These are phyloP conservation scores for Kryptolebias ocellatus DNA, from an alignment of 2,797 vertebrate genomes.

Conservation along the genomic window DNA sequence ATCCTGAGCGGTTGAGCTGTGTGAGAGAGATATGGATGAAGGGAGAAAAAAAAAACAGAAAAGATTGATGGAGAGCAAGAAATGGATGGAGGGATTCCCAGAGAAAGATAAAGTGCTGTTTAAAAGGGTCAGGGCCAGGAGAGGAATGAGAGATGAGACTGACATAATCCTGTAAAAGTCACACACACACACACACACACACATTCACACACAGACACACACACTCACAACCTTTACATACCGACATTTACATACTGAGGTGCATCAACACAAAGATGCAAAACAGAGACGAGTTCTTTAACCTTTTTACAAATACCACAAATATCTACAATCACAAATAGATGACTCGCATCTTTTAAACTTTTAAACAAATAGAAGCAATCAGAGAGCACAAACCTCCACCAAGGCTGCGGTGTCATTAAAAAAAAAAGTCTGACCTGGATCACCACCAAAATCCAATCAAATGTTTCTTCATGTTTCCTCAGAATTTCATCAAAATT, in stretches of 20 bases:
- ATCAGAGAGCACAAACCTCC: too few relatives aligned
- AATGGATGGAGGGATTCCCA: slow-evolving; percentile 73
- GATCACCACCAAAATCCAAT: too few relatives aligned
- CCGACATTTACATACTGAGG: slow-evolving; percentile 19
- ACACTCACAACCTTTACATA: slow-evolving; percentile 26
- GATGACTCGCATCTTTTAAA: background rate
- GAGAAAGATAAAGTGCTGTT: slow-evolving; percentile 74
- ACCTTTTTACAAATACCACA: too few relatives aligned
- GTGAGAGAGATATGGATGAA: slow-evolving; percentile 31
- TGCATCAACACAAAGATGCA: slow-evolving; percentile 2
- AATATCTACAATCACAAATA: too few relatives aligned
- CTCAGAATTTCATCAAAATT: too few relatives aligned
- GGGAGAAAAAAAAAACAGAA: slow-evolving; percentile 47
- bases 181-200: slow-evolving; percentile 21
- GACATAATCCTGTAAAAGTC: slow-evolving; percentile 60
- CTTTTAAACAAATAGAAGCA: background rate
- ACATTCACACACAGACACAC: slow-evolving; percentile 18
- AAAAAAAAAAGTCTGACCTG: too few relatives aligned
- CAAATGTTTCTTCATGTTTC: too few relatives aligned
- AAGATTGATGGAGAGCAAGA: slow-evolving; percentile 61
- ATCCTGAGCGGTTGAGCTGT: slow-evolving; percentile 42
- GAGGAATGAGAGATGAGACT: slow-evolving; percentile 72
- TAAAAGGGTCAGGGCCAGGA: slow-evolving; percentile 74
- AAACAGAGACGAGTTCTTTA: background rate
- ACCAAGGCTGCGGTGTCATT: too few relatives aligned